Evolutionary conservation across 1,140 invertebrate species (phyloP), one percentile per base, ranked within the genome.

Genomic region (Hylyphantes graminicola): DNA sequence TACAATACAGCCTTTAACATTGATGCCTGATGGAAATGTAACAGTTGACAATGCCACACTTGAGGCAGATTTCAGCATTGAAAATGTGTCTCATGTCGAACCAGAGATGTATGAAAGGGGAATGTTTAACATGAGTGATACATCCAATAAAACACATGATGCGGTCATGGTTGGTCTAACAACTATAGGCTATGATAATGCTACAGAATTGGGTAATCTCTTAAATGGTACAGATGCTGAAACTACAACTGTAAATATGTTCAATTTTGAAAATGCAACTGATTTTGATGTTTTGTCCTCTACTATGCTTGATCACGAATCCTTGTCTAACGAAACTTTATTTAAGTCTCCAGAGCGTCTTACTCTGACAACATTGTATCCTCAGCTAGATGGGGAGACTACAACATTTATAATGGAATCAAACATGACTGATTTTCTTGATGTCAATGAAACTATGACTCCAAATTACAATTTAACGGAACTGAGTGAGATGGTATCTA

Each of bases 1-100:
- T n/a, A 70, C 68, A n/a, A n/a, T 70, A 17, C 19, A 48, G n/a
- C 68, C 68, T 53, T 70, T 70, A 17, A 17, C 68, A 53, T 70
- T 70, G n/a, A 70, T n/a, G 54, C 48, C 54, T 10, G 51, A n/a
- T 51, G n/a, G 17, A 76, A 15, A 63, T 63, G 21, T 12, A 13
- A 17, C 59, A 8, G 17, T 55, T 6, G 15, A 9, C 57, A 0
- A 48, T 11, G 54, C 17, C 8, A 19, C 74, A 64, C 10, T 51
- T 15, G 7, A 10, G 19, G 59, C 48, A 11, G 74, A 63, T 50
- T 63, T 50, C 13, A 54, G 17, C 53, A 63, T 51, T 4, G 12
- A 12, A 12, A 57, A 57, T 57, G 12, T 9, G 21, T 76, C 74
- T 50, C 15, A n/a, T 2, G 17, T n/a, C 7, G 21, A 63, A 61